Conservation (phyloP, 2,888 invertebrate species). For the Melipona beecheii region DNA sequence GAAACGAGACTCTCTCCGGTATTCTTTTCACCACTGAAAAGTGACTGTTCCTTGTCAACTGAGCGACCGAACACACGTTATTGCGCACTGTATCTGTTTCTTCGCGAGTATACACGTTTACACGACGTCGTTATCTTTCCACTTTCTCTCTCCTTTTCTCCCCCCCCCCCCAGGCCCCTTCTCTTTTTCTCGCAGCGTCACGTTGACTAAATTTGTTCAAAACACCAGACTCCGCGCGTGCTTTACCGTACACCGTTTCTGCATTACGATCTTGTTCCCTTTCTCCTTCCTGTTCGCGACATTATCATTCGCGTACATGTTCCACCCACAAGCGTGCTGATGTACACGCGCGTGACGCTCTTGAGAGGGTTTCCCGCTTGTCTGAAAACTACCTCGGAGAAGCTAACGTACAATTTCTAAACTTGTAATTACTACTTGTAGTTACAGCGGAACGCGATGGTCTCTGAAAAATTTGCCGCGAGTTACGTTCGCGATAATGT, state of each 20-base stretch:
- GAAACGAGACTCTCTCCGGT: background rate
- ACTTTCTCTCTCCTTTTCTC: background rate
- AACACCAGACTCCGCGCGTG: conserved; percentile 6
- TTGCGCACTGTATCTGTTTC: background rate
- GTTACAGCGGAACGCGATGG: conserved; percentile 59
- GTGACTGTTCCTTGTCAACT: conserved; percentile 15
- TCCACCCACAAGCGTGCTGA: conserved; percentile 44
- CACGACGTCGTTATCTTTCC: background rate
- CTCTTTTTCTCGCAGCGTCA: too few relatives aligned
- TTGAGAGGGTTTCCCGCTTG: conserved; percentile 61
- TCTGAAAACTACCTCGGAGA: conserved; percentile 36
- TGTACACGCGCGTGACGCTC: conserved; percentile 9
- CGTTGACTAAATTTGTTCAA: conserved; percentile 32
- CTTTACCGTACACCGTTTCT: conserved; percentile 72
- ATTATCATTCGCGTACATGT: conserved; percentile 64
- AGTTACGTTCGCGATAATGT: background rate
- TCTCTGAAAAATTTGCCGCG: background rate
- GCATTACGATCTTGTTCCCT: conserved; percentile 68
- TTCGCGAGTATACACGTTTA: background rate
- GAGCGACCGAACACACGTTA: background rate
- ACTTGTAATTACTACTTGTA: conserved; percentile 78
- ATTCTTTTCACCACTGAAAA: conserved; percentile 7
- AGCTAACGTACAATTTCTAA: conserved; percentile 65
- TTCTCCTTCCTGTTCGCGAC: conserved; percentile 50
- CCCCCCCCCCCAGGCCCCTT: background rate